Evolutionary conservation across 2,888 invertebrate species (phyloP).

Genomic region (Oscheius onirici): DNA sequence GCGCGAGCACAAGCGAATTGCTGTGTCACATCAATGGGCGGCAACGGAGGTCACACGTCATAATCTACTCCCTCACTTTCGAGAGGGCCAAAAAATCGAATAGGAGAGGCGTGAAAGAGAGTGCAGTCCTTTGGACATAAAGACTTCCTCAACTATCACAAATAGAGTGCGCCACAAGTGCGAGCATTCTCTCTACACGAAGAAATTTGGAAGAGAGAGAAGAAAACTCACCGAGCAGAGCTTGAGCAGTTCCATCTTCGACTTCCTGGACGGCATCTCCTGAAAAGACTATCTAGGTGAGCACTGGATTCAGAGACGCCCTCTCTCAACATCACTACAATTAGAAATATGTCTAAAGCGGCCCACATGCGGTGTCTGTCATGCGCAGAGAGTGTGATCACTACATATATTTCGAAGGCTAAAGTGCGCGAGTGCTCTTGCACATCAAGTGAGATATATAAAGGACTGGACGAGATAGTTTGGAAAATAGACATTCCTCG

Average conservation of each 20-base stretch:
- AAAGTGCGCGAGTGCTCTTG: no score
- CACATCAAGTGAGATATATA: neutral
- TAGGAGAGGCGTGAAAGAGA: neutral
- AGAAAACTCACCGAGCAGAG: constrained; percentile 60
- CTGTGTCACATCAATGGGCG: constrained; percentile 2
- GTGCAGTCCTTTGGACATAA: neutral
- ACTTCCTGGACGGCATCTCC: constrained; percentile 54
- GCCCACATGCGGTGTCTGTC: constrained; percentile 15
- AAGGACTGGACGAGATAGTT: neutral
- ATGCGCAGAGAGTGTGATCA: constrained; percentile 11
- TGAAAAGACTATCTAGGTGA: constrained; percentile 49
- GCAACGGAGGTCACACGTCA: neutral
- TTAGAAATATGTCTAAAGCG: neutral
- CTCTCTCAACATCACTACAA: constrained; percentile 24
- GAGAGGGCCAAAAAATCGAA: neutral
- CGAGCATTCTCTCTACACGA: constrained; percentile 5
- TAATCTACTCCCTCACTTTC: constrained; percentile 11
- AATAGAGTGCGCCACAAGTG: neutral
- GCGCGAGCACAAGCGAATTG: constrained; percentile 6
- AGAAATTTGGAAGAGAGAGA: neutral
- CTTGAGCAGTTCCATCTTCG: constrained; percentile 69
- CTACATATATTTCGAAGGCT: neutral
- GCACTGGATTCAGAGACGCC: constrained; percentile 23
- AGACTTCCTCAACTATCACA: neutral
- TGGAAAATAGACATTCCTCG: no score